Evolutionary conservation across 2,797 vertebrate genomes (phyloP).

Genomic region (Zalophus californianus): DNA sequence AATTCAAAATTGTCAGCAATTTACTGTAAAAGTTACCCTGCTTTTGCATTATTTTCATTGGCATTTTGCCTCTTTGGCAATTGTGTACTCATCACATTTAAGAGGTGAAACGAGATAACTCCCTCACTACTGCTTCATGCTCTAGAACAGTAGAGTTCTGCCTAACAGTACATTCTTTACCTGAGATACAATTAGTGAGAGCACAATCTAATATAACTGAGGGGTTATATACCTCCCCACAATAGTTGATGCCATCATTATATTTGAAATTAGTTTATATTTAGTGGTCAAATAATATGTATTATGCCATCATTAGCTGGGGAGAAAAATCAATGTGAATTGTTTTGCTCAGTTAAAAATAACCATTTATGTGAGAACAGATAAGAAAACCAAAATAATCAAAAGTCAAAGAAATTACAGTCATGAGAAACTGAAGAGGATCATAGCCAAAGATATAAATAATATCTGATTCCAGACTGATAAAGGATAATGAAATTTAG

Average conservation of each 20-base stretch:
- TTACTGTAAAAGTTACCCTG: neutral
- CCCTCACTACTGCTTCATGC: neutral
- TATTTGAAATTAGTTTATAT: neutral
- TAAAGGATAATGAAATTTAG: neutral
- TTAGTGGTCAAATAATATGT: neutral
- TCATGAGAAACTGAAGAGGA: neutral
- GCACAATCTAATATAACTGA: neutral
- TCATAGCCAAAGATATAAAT: neutral
- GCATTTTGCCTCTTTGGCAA: neutral
- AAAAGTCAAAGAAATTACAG: neutral
- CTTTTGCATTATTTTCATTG: neutral
- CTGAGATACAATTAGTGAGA: neutral
- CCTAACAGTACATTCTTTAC: neutral
- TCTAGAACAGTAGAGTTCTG: neutral
- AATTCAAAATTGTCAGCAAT: neutral
- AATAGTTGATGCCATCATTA: neutral
- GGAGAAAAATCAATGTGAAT: neutral
- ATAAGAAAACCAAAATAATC: neutral
- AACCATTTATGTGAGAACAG: neutral
- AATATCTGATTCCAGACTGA: neutral
- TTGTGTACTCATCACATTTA: neutral
- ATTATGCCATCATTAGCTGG: neutral
- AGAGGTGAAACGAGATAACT: neutral
- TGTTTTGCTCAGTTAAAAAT: neutral
- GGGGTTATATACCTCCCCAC: neutral